Conservation (phyloP, 2,113 vertebrate species). For the Acinonyx jubatus region DNA sequence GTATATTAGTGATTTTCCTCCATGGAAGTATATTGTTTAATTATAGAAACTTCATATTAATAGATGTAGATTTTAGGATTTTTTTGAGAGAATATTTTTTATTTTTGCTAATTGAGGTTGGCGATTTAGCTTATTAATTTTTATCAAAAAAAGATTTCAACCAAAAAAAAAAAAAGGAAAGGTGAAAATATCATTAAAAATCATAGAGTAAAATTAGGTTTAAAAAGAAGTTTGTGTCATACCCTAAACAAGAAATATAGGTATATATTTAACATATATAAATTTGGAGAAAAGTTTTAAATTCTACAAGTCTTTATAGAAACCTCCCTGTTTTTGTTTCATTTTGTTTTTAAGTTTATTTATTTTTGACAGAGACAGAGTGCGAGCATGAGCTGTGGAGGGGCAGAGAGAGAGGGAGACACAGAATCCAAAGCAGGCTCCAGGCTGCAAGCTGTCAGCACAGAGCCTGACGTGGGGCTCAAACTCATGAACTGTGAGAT, state of each 20-base stretch:
- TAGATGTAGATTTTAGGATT: constrained; percentile 37
- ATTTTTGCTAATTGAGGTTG: neutral
- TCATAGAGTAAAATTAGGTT: neutral
- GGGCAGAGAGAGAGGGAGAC: no score
- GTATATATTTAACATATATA: neutral
- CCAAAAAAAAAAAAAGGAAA: neutral
- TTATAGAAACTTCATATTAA: neutral
- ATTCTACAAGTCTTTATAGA: neutral
- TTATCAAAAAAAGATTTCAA: neutral
- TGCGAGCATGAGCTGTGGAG: no score
- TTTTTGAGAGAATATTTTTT: neutral
- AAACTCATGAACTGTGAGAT: no score
- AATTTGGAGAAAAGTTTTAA: constrained; percentile 16
- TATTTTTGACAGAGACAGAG: no score
- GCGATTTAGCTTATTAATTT: constrained; percentile 36
- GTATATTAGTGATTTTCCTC: neutral
- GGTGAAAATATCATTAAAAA: neutral
- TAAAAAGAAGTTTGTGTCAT: constrained; percentile 16
- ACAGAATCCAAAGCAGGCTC: no score
- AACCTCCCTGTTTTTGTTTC: neutral
- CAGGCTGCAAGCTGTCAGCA: no score
- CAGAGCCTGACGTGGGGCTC: no score
- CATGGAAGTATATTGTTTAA: neutral
- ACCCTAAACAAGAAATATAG: neutral
- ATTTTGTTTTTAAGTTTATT: no score